Evolutionary conservation across 2,888 invertebrate genomes (phyloP).

Genomic region (Clistopyga incitator): DNA sequence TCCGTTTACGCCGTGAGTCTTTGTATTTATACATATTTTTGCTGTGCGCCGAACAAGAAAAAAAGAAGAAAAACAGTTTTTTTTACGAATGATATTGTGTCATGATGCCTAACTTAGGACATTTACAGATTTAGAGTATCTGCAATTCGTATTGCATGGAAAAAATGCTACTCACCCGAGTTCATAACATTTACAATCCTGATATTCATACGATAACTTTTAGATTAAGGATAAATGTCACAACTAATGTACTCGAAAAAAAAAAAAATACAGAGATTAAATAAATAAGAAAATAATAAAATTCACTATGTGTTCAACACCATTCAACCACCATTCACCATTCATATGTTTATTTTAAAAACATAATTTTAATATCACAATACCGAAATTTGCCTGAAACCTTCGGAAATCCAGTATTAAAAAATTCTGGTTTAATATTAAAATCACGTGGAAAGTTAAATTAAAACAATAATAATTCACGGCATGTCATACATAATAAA

Average conservation of each 20-base stretch:
- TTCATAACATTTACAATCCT: constrained; percentile 75
- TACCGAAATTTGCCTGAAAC: too few relatives aligned
- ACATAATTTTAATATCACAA: too few relatives aligned
- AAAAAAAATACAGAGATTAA: constrained; percentile 75
- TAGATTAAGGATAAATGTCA: constrained; percentile 78
- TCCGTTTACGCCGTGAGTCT: constrained; percentile 13
- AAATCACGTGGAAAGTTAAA: too few relatives aligned
- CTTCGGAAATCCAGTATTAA: too few relatives aligned
- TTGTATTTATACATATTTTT: constrained; percentile 27
- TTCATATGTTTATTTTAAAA: neutral
- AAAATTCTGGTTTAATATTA: too few relatives aligned
- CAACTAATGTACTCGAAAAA: constrained; percentile 77
- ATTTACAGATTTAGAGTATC: constrained; percentile 60
- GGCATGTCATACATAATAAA: too few relatives aligned
- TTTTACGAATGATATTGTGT: constrained; percentile 56
- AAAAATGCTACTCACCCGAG: constrained; percentile 59
- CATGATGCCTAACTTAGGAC: constrained; percentile 69
- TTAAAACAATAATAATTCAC: too few relatives aligned
- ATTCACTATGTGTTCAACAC: constrained; percentile 44
- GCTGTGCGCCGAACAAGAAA: neutral
- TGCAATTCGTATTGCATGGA: constrained; percentile 65
- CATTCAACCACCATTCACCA: neutral
- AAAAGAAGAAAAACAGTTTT: constrained; percentile 2
- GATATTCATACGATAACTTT: constrained; percentile 76
- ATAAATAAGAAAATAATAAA: constrained; percentile 77